Percentiles rank a stretch among this genome's conserved stretches.
These are phyloP conservation scores for Caerostris darwini DNA, from an alignment of 1,140 invertebrate species.

Conservation along the genomic window DNA sequence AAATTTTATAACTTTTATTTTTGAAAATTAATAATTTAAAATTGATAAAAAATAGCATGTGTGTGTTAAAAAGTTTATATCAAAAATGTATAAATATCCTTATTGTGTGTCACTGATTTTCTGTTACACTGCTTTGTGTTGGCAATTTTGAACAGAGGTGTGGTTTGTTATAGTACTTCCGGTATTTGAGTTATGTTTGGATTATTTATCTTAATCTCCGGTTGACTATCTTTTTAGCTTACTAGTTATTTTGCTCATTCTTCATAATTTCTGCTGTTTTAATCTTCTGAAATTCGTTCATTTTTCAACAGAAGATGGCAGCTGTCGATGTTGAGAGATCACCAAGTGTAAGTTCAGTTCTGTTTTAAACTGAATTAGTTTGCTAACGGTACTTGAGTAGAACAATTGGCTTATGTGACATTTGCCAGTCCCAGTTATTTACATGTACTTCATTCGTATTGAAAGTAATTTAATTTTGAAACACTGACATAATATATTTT, in stretches of 20 bases:
- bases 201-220: not conserved
- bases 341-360: conserved; percentile 29
- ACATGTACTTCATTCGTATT: not conserved
- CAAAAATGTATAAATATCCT: too few relatives aligned
- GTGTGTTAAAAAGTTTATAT: too few relatives aligned
- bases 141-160: conserved; percentile 19
- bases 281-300: not conserved
- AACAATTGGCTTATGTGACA: not conserved
- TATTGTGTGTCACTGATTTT: not conserved
- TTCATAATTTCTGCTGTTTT: not conserved
- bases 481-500: not conserved
- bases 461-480: not conserved
- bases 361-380: not conserved
- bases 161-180: conserved; percentile 24
- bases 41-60: too few relatives aligned
- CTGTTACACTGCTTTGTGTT: not conserved
- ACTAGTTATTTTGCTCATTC: not conserved
- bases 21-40: too few relatives aligned
- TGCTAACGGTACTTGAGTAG: not conserved
- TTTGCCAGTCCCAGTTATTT: not conserved
- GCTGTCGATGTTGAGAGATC: conserved; percentile 59
- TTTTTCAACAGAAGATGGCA: conserved; percentile 29
- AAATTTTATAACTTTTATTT: too few relatives aligned
- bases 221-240: not conserved
- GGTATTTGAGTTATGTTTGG: conserved; percentile 27